Evolutionary conservation across 2,888 invertebrate species (phyloP).

Genomic region (Dione juno): DNA sequence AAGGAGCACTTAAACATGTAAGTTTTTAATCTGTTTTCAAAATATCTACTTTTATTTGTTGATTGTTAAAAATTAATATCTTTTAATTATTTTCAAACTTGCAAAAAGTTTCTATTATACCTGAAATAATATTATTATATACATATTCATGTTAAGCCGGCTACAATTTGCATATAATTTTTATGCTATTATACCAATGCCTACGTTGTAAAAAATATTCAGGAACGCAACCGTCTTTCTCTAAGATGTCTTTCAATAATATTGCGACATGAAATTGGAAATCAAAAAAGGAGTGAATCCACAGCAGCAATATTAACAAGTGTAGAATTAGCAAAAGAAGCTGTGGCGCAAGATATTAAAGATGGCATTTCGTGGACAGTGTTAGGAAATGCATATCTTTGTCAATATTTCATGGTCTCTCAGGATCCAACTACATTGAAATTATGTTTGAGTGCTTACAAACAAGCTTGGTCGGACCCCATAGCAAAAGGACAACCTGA

Average conservation of each 20-base stretch:
- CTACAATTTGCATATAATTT: too few species aligned
- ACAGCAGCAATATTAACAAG: conserved; percentile 87
- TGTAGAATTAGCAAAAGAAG: conserved; percentile 91
- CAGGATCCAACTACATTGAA: conserved; percentile 89
- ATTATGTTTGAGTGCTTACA: conserved; percentile 90
- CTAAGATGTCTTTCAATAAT: conserved; percentile 92
- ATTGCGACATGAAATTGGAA: conserved; percentile 85
- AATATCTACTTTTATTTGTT: too few species aligned
- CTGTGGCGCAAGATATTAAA: conserved; percentile 88
- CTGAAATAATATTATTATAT: too few species aligned
- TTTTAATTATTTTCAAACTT: not conserved
- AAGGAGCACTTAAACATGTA: conserved; percentile 89
- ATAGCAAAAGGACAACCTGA: conserved; percentile 89
- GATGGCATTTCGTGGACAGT: conserved; percentile 94
- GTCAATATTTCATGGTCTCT: conserved; percentile 89
- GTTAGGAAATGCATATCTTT: conserved; percentile 92
- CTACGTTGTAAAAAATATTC: conserved; percentile 40
- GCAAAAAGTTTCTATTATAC: too few species aligned
- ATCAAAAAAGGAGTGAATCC: conserved; percentile 75
- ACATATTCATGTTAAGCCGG: too few species aligned
- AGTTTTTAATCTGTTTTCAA: too few species aligned
- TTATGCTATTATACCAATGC: too few species aligned
- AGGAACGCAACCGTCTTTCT: conserved; percentile 89
- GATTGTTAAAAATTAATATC: too few species aligned
- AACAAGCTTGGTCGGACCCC: conserved; percentile 88